phyloP scores from a whole-genome alignment of 2,888 invertebrate species.

The Aphodius granarius region DNA sequence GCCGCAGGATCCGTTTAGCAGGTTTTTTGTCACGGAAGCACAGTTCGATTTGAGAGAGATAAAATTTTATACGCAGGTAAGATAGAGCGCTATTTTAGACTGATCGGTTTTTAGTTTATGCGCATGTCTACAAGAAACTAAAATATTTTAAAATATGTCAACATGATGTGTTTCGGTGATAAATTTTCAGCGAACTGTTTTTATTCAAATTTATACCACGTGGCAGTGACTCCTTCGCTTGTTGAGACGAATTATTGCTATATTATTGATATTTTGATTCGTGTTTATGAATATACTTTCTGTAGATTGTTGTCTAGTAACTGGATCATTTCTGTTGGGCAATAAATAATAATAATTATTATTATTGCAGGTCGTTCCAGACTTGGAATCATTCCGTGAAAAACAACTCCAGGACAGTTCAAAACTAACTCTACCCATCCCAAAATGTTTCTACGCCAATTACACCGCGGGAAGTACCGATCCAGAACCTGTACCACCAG shows the following conservation, averaged over 20 bases:
- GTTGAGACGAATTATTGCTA: no score
- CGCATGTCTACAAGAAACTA: no score
- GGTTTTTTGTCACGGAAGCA: constrained; percentile 79
- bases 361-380: constrained; percentile 66
- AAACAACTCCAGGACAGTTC: constrained; percentile 50
- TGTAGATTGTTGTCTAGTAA: no score
- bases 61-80: constrained; percentile 78
- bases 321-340: no score
- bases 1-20: constrained; percentile 77
- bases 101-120: not conserved
- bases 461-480: constrained; percentile 57
- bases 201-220: no score
- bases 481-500: constrained; percentile 55
- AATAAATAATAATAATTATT: not conserved
- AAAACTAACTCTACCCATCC: constrained; percentile 65
- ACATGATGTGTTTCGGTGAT: no score
- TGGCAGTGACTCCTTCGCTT: no score
- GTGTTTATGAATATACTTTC: no score
- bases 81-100: constrained; percentile 22
- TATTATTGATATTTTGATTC: no score
- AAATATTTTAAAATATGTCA: no score
- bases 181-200: no score
- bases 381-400: constrained; percentile 64
- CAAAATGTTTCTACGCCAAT: constrained; percentile 69
- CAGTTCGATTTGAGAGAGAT: constrained; percentile 83